Evolutionary conservation across 1,140 invertebrate genomes (phyloP), one percentile per base, ranked within the genome.

Genomic region (Tetragonula clypearis): DNA sequence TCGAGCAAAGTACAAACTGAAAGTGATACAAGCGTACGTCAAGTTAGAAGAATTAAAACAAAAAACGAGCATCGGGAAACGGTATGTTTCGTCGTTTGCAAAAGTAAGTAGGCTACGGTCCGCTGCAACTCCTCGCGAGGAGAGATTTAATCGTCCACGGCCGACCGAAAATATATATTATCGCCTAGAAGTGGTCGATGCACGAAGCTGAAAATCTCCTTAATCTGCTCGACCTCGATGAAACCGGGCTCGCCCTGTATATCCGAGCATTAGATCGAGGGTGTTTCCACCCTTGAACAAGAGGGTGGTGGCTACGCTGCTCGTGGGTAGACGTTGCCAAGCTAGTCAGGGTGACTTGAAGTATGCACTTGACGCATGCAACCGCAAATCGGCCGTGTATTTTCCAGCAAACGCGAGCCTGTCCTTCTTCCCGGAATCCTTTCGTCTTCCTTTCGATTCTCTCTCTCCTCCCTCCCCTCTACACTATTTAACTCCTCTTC

Each of bases 281-380:
- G 72, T 65, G 81, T 84, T 56, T 84, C 87, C 69, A 84, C 87
- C 88, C 77, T 81, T 68, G 72, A 86, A 77, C 74, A 49, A 49
- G 75, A 55, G 71, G 41, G 77, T 76, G 74, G 58, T 23, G 68
- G 68, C 80, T 87, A 49, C 41, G 41, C 41, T 49, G 41, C 5
- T 41, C 41, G 41, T 41, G 79, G 82, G 87, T 87, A 90, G 86
- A 86, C 84, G 80, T 68, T 84, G 88, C 76, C 84, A 68, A 83
- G 68, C 82, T 79, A 62, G 76, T 26, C 79, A 66, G 88, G 86
- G 86, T 77, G 90, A 93, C 91, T 92, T 93, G 91, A 92, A 92
- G 92, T 93, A 93, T 93, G 91, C 92, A 92, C 92, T 93, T 92
- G 92, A 92, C 91, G 92, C 92, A 93, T 92, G 92, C 92, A 91